A percentile compares a stretch with the other conserved stretches of the same genome.
These are phyloP conservation scores for Aricia agestis DNA, from an alignment of 1,140 invertebrate genomes.

Conservation along the genomic window DNA sequence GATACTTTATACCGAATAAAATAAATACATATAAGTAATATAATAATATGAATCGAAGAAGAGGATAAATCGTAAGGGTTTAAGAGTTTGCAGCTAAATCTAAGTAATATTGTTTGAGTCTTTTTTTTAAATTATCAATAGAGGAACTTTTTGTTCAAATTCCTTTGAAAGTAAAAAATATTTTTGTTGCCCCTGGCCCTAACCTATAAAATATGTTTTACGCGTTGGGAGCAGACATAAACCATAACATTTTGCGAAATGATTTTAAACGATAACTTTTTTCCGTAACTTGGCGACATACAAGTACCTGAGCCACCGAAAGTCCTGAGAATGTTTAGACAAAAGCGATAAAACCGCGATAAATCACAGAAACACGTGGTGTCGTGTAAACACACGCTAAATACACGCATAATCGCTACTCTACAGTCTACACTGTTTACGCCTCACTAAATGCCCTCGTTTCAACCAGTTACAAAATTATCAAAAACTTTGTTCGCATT, in stretches of 20 bases:
- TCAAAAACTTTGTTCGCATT: background rate
- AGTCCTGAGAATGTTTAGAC: constrained; percentile 14
- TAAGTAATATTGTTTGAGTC: too few species aligned
- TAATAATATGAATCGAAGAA: too few species aligned
- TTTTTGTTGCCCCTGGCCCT: too few species aligned
- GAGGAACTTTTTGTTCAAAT: too few species aligned
- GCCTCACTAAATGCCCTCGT: background rate
- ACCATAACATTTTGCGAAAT: background rate
- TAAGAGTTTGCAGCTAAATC: too few species aligned
- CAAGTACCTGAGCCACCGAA: background rate
- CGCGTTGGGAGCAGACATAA: too few species aligned
- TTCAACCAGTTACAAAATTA: background rate
- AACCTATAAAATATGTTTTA: too few species aligned
- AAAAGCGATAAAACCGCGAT: constrained; percentile 20
- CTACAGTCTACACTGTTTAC: constrained; percentile 14
- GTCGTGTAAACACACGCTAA: constrained; percentile 39
- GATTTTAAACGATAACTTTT: background rate
- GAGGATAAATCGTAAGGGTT: too few species aligned
- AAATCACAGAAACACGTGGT: constrained; percentile 34
- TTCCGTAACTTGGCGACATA: background rate
- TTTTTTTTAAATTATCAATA: too few species aligned
- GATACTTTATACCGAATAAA: too few species aligned
- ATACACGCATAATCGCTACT: constrained; percentile 24
- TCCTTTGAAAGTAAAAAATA: too few species aligned
- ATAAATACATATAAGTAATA: too few species aligned